phyloP scores from a whole-genome alignment of 1,140 invertebrate genomes.

The Dendroctonus valens region DNA sequence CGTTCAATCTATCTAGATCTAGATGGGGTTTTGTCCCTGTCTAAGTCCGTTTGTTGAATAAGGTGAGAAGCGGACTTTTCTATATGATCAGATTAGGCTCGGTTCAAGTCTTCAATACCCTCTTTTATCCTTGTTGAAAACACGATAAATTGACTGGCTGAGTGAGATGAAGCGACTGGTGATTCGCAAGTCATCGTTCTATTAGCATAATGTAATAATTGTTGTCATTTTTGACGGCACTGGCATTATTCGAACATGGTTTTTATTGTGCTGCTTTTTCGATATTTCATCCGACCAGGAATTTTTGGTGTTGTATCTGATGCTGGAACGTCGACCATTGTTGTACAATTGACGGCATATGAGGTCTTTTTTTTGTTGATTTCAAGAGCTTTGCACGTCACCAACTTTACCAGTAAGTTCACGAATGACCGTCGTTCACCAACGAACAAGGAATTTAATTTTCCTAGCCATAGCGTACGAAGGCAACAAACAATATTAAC shows the following conservation, averaged over 20 bases:
- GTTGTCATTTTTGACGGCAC: slow-evolving; percentile 43
- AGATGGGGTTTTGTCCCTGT: slow-evolving; percentile 9
- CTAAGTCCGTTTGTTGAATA: slow-evolving; percentile 15
- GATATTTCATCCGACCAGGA: background rate
- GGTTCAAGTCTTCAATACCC: too few relatives aligned
- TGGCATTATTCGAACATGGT: slow-evolving; percentile 11
- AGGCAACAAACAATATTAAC: too few relatives aligned
- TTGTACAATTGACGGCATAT: background rate
- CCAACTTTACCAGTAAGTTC: too few relatives aligned
- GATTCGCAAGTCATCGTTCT: slow-evolving; percentile 42
- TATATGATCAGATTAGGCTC: too few relatives aligned
- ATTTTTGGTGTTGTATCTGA: slow-evolving; percentile 5
- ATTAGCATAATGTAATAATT: slow-evolving; percentile 46
- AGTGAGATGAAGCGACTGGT: slow-evolving; percentile 5
- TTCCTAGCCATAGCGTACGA: too few relatives aligned
- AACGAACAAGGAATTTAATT: too few relatives aligned
- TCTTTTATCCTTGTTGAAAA: too few relatives aligned
- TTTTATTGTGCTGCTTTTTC: slow-evolving; percentile 10
- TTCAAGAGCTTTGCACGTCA: too few relatives aligned
- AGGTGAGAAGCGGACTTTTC: slow-evolving; percentile 3
- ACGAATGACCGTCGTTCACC: too few relatives aligned
- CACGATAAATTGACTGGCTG: too few relatives aligned
- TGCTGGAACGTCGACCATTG: background rate
- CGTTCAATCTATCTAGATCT: slow-evolving; percentile 14
- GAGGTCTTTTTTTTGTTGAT: background rate